Base-by-base conservation (phyloP, 2,113 vertebrate genomes). In the Puffinus mauretanicus region DNA sequence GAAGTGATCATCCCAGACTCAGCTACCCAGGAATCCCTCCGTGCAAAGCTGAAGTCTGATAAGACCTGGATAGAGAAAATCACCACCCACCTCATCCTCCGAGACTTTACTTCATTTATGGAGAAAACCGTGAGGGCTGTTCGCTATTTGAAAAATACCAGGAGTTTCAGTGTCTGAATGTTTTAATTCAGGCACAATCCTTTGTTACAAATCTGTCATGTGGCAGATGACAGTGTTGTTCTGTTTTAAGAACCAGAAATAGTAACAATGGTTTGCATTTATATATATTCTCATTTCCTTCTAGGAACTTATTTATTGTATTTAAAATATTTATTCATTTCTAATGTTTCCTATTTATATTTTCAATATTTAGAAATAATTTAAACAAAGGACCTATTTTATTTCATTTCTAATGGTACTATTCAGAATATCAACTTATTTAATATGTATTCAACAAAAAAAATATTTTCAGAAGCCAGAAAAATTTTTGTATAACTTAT, bases 51-150 rank as follows among this genome's bases (percentile, higher is more conserved):
- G 47, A 65, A 86, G 38, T 90, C 96, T 0, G 75, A 79, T 16
- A 82, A 58, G 6, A 46, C 29, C 2, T 99, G 98, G 98, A 82
- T 88, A 15, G 96, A 94, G 73, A 98, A 96, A 79, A 96, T 98
- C 62, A 97, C 66, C 1, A 97, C 90, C 2, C 97, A 98, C 47
- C 95, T 98, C 66, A 98, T 99, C 95, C 97, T 99, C 76, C 84
- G 91, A 46, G 79, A 97, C 29, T 97, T 99, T 64, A 96, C 93
- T 71, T 20, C 77, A 1, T 99, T 99, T 97, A 97, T 99, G 94
- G 82, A 98, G 54, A 97, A 97, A 27, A 93, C 97, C 5, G 88
- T 96, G 70, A 97, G 98, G 67, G 98, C 97, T 0, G 9, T 99
- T 38, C 95, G 96, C 7, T 86, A 88, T 72, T 42, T 97, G 87